phyloP scores from a whole-genome alignment of 2,797 vertebrate genomes.

The Cygnus olor region DNA sequence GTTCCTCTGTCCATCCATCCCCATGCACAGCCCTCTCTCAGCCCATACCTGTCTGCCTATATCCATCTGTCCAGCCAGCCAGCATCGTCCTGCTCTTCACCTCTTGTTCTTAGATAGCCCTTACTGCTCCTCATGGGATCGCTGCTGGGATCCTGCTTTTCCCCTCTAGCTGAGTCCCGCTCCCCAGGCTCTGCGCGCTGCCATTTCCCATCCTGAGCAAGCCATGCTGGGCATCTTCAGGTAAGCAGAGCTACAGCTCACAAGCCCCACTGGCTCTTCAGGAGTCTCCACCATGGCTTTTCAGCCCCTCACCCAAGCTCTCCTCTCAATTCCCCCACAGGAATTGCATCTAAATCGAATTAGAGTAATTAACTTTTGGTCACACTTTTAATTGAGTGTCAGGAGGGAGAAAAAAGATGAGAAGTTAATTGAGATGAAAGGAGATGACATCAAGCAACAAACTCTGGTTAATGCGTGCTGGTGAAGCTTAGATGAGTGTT shows the following conservation, averaged over 20 bases:
- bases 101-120: neutral
- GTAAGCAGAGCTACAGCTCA: neutral
- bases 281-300: neutral
- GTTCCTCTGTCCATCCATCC: neutral
- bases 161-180: neutral
- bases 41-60: neutral
- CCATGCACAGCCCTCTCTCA: neutral
- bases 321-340: neutral
- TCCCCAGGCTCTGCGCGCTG: neutral
- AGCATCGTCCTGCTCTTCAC: neutral
- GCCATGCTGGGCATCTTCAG: neutral
- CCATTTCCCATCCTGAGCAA: neutral
- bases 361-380: constrained; percentile 55
- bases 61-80: neutral
- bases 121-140: neutral
- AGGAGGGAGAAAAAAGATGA: constrained; percentile 9
- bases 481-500: neutral
- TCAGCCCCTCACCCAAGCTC: neutral
- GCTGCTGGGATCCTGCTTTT: neutral
- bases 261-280: neutral
- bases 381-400: constrained; percentile 29
- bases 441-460: neutral
- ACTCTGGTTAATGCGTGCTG: neutral
- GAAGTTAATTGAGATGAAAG: constrained; percentile 53
- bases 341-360: constrained; percentile 45